A percentile compares a stretch with the other conserved stretches of the same genome.
phyloP scores from a whole-genome alignment of 1,140 invertebrate genomes.

The Geopemphigus sp. region DNA sequence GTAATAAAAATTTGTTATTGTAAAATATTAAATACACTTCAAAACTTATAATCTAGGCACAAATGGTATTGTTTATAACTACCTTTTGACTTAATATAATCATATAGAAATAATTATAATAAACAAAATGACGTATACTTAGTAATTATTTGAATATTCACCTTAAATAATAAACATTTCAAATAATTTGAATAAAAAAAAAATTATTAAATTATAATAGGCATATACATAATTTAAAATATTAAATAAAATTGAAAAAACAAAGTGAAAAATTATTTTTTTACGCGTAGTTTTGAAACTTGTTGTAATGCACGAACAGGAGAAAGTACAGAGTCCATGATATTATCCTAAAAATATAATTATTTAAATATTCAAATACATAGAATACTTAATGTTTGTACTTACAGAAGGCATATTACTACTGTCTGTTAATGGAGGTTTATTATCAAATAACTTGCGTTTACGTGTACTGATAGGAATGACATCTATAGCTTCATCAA shows the following conservation, averaged over 20 bases:
- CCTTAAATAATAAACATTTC: too few species aligned
- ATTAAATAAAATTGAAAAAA: too few species aligned
- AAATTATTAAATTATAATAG: too few species aligned
- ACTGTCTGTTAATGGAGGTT: constrained; percentile 22
- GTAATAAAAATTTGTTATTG: too few species aligned
- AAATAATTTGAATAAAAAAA: too few species aligned
- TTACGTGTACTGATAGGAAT: constrained; percentile 29
- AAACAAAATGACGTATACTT: too few species aligned
- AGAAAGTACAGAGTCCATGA: neutral
- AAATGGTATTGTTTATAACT: too few species aligned
- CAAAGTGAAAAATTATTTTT: constrained; percentile 26
- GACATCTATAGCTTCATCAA: constrained; percentile 8
- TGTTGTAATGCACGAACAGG: neutral
- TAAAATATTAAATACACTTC: too few species aligned
- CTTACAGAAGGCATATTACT: constrained; percentile 28
- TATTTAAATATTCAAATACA: neutral
- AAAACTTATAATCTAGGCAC: too few species aligned
- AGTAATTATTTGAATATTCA: too few species aligned
- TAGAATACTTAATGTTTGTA: neutral
- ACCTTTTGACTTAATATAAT: too few species aligned
- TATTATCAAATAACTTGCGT: constrained; percentile 27
- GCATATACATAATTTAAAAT: neutral
- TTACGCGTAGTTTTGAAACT: neutral
- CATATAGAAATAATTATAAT: too few species aligned
- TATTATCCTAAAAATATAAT: neutral